Conservation (phyloP, 2,113 vertebrate species). For the Paramisgurnus dabryanus region DNA sequence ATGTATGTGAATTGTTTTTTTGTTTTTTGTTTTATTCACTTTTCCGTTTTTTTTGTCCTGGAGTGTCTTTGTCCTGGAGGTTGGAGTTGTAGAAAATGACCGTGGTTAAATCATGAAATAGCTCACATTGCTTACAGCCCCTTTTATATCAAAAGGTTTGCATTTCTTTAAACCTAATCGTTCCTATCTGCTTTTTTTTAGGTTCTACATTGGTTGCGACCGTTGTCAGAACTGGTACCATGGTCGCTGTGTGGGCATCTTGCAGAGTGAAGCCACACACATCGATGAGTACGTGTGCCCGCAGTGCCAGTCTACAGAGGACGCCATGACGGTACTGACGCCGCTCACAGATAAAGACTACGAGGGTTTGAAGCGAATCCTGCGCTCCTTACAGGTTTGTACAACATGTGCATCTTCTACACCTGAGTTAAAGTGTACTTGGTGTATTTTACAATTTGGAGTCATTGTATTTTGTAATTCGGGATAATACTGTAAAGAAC, state of each 20-base stretch:
- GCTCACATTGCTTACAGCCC: too few species aligned
- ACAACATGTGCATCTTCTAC: neutral
- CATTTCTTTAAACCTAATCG: neutral
- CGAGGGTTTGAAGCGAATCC: constrained; percentile 90
- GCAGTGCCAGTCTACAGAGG: constrained; percentile 97
- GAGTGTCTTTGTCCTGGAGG: too few species aligned
- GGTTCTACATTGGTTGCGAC: constrained; percentile 98
- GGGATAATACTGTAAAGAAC: too few species aligned
- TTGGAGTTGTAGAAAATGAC: too few species aligned
- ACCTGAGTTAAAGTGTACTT: too few species aligned
- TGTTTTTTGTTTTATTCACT: too few species aligned
- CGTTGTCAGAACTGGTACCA: constrained; percentile 99
- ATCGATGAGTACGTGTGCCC: constrained; percentile 98
- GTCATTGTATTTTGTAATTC: too few species aligned
- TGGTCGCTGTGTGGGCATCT: constrained; percentile 95
- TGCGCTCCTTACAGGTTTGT: constrained; percentile 92
- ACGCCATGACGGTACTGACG: constrained; percentile 97
- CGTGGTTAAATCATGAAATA: too few species aligned
- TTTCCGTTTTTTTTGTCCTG: too few species aligned
- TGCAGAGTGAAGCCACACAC: constrained; percentile 96
- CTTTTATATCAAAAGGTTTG: too few species aligned
- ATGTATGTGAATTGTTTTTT: too few species aligned
- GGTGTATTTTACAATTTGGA: too few species aligned
- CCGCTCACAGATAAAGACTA: constrained; percentile 96
- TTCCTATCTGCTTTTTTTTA: constrained; percentile 54